Conservation (phyloP, 1,140 invertebrate species). For the Leptinotarsa defecta region DNA sequence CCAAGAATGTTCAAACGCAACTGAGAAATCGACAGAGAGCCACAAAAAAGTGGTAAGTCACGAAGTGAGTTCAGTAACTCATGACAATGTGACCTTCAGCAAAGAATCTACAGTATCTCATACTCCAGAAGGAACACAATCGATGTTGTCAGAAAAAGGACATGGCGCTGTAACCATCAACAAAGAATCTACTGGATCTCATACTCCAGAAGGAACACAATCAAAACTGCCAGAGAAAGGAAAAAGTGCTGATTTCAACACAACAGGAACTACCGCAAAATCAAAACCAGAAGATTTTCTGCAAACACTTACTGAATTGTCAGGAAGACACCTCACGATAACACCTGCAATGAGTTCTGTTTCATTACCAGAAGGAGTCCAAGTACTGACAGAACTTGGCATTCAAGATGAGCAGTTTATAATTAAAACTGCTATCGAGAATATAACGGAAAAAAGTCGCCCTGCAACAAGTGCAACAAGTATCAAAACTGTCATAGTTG, state of each 20-base stretch:
- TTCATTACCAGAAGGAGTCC: neutral
- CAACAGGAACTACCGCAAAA: neutral
- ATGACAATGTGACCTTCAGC: neutral
- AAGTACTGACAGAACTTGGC: neutral
- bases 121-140: neutral
- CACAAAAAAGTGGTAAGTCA: neutral
- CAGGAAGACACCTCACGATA: neutral
- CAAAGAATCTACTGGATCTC: too few relatives aligned
- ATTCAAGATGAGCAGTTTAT: neutral
- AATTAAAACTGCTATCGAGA: neutral
- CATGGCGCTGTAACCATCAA: too few relatives aligned
- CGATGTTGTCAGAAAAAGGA: neutral
- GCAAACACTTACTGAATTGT: neutral
- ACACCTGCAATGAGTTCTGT: neutral
- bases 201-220: conserved; percentile 4
- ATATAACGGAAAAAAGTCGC: neutral
- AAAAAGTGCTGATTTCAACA: too few relatives aligned
- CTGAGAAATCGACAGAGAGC: neutral
- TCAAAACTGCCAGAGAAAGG: neutral
- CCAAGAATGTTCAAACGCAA: neutral
- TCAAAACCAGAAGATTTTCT: neutral
- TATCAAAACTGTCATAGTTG: neutral
- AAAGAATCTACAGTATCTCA: neutral
- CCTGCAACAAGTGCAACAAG: neutral
- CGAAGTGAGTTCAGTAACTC: neutral